Evolutionary conservation across 1,140 invertebrate genomes (phyloP).

Genomic region (Aethina tumida): DNA sequence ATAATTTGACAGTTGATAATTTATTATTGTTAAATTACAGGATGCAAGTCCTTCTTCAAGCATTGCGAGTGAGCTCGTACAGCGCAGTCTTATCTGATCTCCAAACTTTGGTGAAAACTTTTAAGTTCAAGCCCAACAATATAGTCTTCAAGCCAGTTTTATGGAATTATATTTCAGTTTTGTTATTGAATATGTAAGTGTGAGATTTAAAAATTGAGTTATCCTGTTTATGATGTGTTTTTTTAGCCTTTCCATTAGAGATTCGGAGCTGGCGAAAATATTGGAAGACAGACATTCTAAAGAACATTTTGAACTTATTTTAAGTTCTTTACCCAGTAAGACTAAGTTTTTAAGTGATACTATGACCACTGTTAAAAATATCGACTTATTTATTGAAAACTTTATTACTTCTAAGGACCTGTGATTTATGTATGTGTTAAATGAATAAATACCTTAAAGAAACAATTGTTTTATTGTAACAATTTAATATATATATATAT

Average conservation of each 20-base stretch:
- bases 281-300: conserved; percentile 16
- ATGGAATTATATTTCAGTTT: conserved; percentile 44
- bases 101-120: conserved; percentile 43
- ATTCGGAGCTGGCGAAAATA: conserved; percentile 13
- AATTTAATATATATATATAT: no score
- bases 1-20: neutral
- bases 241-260: conserved; percentile 21
- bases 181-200: conserved; percentile 40
- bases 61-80: conserved; percentile 12
- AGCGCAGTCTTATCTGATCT: conserved; percentile 33
- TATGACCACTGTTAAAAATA: conserved; percentile 14
- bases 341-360: conserved; percentile 15
- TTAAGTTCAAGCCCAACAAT: conserved; percentile 47
- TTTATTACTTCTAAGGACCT: conserved; percentile 20
- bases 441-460: neutral
- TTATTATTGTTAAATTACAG: conserved; percentile 8
- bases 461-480: no score
- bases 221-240: neutral
- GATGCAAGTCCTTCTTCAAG: conserved; percentile 18
- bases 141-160: conserved; percentile 46
- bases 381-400: conserved; percentile 24
- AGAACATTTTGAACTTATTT: conserved; percentile 14
- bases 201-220: neutral
- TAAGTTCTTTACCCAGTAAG: conserved; percentile 15
- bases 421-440: conserved; percentile 11